phyloP scores from a whole-genome alignment of 1,140 invertebrate genomes.

The Tetramorium simillimum region DNA sequence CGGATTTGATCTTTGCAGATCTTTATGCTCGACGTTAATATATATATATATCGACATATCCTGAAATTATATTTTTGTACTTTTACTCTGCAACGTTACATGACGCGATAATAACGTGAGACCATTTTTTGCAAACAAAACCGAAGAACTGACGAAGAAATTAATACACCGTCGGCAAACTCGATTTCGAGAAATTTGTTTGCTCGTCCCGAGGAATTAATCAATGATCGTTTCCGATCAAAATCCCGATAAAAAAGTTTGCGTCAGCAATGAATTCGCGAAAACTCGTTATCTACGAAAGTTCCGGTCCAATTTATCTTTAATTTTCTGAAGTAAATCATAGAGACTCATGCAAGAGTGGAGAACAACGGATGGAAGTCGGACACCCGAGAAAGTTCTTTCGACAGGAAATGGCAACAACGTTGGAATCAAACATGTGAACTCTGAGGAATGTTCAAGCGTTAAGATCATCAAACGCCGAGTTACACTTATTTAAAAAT shows the following conservation, averaged over 20 bases:
- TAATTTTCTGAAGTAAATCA: slow-evolving; percentile 2
- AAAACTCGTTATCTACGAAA: background rate
- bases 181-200: slow-evolving; percentile 26
- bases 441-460: background rate
- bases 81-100: slow-evolving; percentile 59
- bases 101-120: slow-evolving; percentile 15
- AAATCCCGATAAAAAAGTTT: slow-evolving; percentile 43
- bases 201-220: slow-evolving; percentile 33
- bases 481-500: background rate
- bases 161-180: background rate
- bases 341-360: background rate
- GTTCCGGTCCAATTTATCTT: slow-evolving; percentile 34
- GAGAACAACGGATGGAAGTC: slow-evolving; percentile 6
- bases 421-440: slow-evolving; percentile 24
- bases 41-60: slow-evolving; percentile 74
- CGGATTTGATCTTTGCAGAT: background rate
- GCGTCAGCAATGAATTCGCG: background rate
- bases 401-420: slow-evolving; percentile 2
- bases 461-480: background rate
- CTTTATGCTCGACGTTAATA: slow-evolving; percentile 64
- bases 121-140: background rate
- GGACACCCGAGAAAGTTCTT: slow-evolving; percentile 57
- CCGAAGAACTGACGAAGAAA: background rate
- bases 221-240: slow-evolving; percentile 29
- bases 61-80: slow-evolving; percentile 82